A percentile compares a stretch with the other conserved stretches of the same genome.
Evolutionary conservation across 1,140 invertebrate species (phyloP).

Genomic region (Oscheius sp.): DNA sequence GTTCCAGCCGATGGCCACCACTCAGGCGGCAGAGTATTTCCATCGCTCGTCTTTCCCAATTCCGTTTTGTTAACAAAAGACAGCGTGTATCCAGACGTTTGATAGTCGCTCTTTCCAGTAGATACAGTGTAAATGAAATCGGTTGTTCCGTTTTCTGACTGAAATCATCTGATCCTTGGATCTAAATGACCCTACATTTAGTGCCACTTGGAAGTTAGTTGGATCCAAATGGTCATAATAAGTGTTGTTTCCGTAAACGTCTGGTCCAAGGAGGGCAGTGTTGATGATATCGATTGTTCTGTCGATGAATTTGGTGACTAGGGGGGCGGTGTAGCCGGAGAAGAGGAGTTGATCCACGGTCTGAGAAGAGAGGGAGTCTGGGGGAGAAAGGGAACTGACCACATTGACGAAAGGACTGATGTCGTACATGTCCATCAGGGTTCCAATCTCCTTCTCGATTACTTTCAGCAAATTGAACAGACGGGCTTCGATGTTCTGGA

Average conservation of each 20-base stretch:
- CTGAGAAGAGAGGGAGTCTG: slow-evolving; percentile 15
- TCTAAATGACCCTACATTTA: slow-evolving; percentile 12
- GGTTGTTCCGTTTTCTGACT: slow-evolving; percentile 13
- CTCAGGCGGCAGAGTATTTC: neutral
- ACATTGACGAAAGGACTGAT: slow-evolving; percentile 27
- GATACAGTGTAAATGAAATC: slow-evolving; percentile 14
- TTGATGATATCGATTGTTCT: slow-evolving; percentile 3
- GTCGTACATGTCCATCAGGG: slow-evolving; percentile 14
- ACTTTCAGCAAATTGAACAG: neutral
- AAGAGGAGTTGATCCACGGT: slow-evolving; percentile 35
- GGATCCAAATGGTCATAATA: neutral
- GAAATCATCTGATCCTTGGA: neutral
- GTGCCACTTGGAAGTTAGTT: neutral
- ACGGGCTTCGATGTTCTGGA: neutral
- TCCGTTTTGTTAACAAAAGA: slow-evolving; percentile 11
- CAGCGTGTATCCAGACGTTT: neutral
- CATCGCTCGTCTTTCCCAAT: neutral
- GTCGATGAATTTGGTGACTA: slow-evolving; percentile 20
- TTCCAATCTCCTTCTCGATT: slow-evolving; percentile 19
- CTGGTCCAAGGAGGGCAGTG: neutral
- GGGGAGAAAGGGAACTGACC: slow-evolving; percentile 8
- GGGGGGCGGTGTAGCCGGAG: slow-evolving; percentile 32
- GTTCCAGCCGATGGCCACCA: neutral
- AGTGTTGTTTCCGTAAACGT: too few relatives aligned
- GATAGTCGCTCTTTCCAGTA: slow-evolving; percentile 22